These are phyloP conservation scores for Heteromurus nitidus DNA, from an alignment of 2,888 invertebrate species.

Conservation along the genomic window DNA sequence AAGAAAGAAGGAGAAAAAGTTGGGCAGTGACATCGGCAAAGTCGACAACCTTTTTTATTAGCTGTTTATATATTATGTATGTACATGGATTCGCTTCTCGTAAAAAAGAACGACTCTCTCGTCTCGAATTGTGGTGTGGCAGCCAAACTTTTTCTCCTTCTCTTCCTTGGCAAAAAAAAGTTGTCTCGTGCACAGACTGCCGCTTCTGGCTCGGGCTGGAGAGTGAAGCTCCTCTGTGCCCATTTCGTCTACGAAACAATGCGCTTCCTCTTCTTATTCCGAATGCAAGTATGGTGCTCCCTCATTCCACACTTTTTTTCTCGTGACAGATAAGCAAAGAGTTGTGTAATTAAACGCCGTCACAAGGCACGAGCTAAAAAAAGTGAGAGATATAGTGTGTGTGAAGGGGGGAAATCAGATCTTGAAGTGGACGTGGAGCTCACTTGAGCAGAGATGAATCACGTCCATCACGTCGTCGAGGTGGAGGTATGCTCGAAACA, in stretches of 20 bases:
- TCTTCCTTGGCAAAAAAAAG: neutral
- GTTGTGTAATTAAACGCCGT: neutral
- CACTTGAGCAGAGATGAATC: neutral
- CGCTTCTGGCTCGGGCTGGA: neutral
- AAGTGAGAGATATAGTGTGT: neutral
- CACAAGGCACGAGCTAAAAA: too few species aligned
- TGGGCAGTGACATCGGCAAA: neutral
- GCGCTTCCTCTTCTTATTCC: too few species aligned
- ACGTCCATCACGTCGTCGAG: neutral
- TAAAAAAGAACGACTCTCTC: too few species aligned
- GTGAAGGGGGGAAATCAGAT: neutral
- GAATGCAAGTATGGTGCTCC: too few species aligned
- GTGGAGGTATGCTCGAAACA: too few species aligned
- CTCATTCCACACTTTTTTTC: neutral
- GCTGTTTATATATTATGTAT: slow-evolving; percentile 9
- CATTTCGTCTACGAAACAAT: too few species aligned
- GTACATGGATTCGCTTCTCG: too few species aligned
- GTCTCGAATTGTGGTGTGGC: too few species aligned
- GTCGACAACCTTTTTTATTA: slow-evolving; percentile 9
- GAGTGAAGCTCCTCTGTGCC: too few species aligned
- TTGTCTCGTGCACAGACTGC: neutral
- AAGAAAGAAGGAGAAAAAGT: neutral
- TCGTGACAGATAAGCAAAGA: neutral
- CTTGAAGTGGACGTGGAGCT: too few species aligned
- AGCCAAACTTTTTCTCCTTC: neutral